Evolutionary conservation across 2,888 invertebrate species (phyloP), one percentile per base, ranked within the genome.

Genomic region (Arrhopalites spinosus): DNA sequence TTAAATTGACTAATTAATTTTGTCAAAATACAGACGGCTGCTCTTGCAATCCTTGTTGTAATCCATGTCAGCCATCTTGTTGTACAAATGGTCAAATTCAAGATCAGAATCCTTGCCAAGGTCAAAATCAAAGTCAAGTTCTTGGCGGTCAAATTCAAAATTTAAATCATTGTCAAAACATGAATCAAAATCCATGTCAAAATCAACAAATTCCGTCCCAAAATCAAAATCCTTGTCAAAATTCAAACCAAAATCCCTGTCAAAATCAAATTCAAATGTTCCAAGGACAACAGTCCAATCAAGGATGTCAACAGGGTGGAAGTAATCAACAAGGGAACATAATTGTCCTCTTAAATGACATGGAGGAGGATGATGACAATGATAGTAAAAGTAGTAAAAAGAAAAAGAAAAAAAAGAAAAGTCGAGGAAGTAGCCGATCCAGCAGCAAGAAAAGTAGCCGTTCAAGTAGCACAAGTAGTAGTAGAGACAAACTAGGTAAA

Each of bases 391-490:
- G 27, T 23, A 59, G 1, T 1, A 53, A 53, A 5, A 23, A 59
- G 25, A 56, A 56, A 23, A 59, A 59, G 27, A 59, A 59, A 25
- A 59, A 59, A 27, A 59, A 59, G 25, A 59, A 59, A 27, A 59
- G 66, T 11, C 8, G 29, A 20, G 45, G 45, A 23, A 36, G 45
- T 45, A 45, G 45, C 15, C n/a, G 67, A n/a, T 25, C 45, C 23
- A 36, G 67, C 23, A 45, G 45, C 23, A 23, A 45, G 20, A 23
- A 15, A 8, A 36, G 66, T n/a, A 43, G 66, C 11, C 23, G 67
- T n/a, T 59, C 59, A n/a, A 23, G 25, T 25, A 23, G 53, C 1
- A 59, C 23, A 59, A 27, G 59, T 2, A 59, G 59, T 2, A 59
- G 59, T 59, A 59, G 25, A 27, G 25, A 59, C 3, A 15, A 11